phyloP scores from a whole-genome alignment of 2,797 vertebrate species.

The Rhadinocentrus ornatus region DNA sequence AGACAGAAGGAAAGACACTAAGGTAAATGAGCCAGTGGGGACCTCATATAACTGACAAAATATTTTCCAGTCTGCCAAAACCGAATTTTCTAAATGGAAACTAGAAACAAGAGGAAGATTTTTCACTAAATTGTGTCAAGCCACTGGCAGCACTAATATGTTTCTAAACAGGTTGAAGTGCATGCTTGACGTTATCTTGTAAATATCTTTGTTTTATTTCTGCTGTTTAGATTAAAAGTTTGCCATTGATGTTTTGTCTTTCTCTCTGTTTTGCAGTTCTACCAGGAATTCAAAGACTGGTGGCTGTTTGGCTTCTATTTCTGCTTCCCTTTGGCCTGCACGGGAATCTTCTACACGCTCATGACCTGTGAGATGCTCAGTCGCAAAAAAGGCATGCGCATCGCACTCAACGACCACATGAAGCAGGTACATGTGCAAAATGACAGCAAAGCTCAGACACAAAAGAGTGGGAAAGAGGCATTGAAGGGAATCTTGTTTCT shows the following conservation, averaged over 20 bases:
- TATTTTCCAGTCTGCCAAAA: constrained; percentile 7
- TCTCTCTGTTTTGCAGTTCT: constrained; percentile 84
- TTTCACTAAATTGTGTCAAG: constrained; percentile 1
- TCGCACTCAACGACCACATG: constrained; percentile 92
- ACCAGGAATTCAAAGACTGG: constrained; percentile 89
- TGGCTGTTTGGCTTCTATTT: constrained; percentile 94
- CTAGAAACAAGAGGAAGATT: not conserved
- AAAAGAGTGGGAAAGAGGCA: no score
- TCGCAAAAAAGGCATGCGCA: constrained; percentile 89
- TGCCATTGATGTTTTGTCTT: not conserved
- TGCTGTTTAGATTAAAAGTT: not conserved
- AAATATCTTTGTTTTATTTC: not conserved
- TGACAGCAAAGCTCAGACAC: not conserved
- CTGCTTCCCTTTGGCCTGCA: constrained; percentile 90
- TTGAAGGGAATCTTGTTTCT: constrained; percentile 11
- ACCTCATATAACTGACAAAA: constrained; percentile 2
- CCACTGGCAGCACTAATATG: no score
- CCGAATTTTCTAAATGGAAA: not conserved
- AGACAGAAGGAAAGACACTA: not conserved
- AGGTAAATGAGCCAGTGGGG: not conserved
- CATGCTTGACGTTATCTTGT: no score
- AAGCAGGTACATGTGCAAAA: constrained; percentile 82
- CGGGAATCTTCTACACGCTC: constrained; percentile 90
- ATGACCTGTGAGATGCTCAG: constrained; percentile 93
- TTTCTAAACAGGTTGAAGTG: no score